Conservation (phyloP, 2,888 invertebrate species). For the Agrochola circellaris region DNA sequence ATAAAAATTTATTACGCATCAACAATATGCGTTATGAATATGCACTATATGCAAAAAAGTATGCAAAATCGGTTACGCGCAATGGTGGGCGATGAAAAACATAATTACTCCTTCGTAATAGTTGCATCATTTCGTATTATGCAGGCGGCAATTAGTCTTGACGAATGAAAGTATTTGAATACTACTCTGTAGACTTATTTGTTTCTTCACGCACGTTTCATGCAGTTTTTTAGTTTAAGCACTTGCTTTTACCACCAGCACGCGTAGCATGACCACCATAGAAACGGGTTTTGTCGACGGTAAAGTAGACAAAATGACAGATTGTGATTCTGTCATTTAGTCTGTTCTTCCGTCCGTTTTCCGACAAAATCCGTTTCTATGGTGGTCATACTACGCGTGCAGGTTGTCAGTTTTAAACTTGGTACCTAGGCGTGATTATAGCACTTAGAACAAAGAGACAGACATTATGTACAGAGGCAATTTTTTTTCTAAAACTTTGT, state of each 20-base stretch:
- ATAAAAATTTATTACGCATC: conserved; percentile 47
- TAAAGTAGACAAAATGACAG: too few relatives aligned
- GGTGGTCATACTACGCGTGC: too few relatives aligned
- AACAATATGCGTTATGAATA: conserved; percentile 58
- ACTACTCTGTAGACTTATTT: conserved; percentile 26
- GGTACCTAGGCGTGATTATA: too few relatives aligned
- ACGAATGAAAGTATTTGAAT: conserved; percentile 64
- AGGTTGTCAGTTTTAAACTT: background rate
- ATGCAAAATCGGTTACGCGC: conserved; percentile 62
- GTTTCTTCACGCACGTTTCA: conserved; percentile 2
- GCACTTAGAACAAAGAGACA: background rate
- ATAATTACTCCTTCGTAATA: conserved; percentile 57
- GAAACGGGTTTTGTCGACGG: too few relatives aligned
- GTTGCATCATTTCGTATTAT: conserved; percentile 61
- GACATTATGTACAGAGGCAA: background rate
- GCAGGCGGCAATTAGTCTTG: conserved; percentile 55
- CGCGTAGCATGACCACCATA: too few relatives aligned
- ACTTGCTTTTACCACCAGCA: background rate
- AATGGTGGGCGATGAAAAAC: conserved; percentile 64
- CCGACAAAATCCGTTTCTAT: too few relatives aligned
- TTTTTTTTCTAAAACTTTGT: background rate
- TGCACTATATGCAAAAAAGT: conserved; percentile 61
- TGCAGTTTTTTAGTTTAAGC: background rate
- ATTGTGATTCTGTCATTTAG: too few relatives aligned
- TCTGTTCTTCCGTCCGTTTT: too few relatives aligned